Conservation (phyloP, 2,113 vertebrate genomes). For the Phycodurus eques region DNA sequence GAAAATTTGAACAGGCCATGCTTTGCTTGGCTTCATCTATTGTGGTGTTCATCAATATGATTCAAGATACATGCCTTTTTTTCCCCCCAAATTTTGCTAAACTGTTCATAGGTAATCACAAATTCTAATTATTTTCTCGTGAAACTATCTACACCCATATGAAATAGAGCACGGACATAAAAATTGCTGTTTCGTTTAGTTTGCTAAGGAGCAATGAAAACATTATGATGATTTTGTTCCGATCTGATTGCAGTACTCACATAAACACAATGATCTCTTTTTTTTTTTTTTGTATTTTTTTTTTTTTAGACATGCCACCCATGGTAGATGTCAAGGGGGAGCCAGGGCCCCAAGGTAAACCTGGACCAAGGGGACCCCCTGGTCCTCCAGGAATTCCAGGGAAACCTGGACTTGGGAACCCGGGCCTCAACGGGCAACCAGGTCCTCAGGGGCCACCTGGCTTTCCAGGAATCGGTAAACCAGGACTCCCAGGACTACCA, state of each 20-base stretch:
- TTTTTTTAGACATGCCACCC: constrained; percentile 83
- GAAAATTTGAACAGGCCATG: background rate
- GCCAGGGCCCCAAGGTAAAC: constrained; percentile 90
- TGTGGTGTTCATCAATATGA: background rate
- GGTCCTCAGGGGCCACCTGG: constrained; percentile 88
- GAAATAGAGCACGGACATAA: background rate
- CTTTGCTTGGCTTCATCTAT: background rate
- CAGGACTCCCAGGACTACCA: constrained; percentile 88
- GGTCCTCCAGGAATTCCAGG: constrained; percentile 87
- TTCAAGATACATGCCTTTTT: no score
- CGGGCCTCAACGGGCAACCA: constrained; percentile 87
- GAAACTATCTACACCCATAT: background rate
- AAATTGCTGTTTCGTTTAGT: no score
- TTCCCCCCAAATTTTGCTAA: background rate
- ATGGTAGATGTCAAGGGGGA: constrained; percentile 92
- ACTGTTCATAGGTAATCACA: background rate
- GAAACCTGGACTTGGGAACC: constrained; percentile 91
- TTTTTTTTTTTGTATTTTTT: background rate
- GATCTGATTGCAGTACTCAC: background rate
- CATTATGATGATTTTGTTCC: background rate
- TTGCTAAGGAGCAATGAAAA: background rate
- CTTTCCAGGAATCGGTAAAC: constrained; percentile 89
- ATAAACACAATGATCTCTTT: background rate
- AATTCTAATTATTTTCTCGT: background rate
- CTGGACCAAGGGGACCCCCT: constrained; percentile 86